These are phyloP conservation scores for Petrocephalus schoutedeni DNA, from an alignment of 2,797 vertebrate genomes.

Conservation along the genomic window DNA sequence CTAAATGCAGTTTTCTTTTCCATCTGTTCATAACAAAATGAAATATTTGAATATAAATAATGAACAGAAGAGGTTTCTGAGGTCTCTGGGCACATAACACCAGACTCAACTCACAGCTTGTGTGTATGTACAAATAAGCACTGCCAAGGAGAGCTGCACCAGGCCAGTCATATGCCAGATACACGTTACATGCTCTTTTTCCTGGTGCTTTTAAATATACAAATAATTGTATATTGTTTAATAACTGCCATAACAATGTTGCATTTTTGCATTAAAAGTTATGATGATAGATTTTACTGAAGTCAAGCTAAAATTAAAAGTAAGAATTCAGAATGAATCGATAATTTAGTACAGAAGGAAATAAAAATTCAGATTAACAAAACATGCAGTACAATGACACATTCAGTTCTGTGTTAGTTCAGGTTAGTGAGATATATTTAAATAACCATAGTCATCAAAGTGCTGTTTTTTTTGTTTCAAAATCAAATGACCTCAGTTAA, in stretches of 20 bases:
- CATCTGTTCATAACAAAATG: background rate
- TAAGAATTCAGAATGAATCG: background rate
- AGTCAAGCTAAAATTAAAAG: background rate
- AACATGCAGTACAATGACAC: background rate
- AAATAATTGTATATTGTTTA: background rate
- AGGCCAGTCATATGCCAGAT: background rate
- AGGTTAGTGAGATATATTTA: background rate
- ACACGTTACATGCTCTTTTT: background rate
- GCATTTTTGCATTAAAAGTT: background rate
- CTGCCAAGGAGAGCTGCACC: background rate
- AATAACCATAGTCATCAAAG: background rate
- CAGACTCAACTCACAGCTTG: background rate
- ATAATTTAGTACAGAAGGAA: background rate
- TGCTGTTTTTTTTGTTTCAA: background rate
- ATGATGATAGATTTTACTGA: background rate
- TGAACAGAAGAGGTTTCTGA: background rate
- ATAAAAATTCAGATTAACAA: background rate
- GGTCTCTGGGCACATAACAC: background rate
- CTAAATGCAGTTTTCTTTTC: background rate
- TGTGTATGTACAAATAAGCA: background rate
- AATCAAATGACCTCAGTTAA: constrained; percentile 6
- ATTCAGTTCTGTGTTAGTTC: background rate
- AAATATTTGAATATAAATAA: background rate
- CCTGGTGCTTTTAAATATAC: background rate
- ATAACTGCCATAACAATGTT: background rate